Evolutionary conservation across 2,888 invertebrate species (phyloP), one percentile per base, ranked within the genome.

Genomic region (Epiblema foenella): DNA sequence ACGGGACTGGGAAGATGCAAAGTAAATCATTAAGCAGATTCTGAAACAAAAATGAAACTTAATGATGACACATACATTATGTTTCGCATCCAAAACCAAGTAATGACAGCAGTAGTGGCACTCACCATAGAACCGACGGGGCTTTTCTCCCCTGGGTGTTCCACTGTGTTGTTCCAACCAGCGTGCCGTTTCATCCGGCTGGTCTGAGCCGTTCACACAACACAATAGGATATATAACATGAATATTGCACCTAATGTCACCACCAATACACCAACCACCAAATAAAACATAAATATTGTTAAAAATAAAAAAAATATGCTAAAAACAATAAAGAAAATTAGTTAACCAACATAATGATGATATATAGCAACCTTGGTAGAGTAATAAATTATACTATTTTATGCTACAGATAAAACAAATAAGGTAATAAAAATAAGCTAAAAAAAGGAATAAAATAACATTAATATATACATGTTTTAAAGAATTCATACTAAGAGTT

Each of bases 201-300:
- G 93, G 80, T 89, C 93, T 94, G 93, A 91, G 84, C 92, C 93
- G 78, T 91, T 93, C 79, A 91, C 89, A 93, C 92, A 93, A 93
- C 91, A 93, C 85, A 93, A 93, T 79, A 93, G 92, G 91, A 93
- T 91, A 93, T 93, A 93, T 90, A 93, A 93, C 93, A 93, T 93
- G 90, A 92, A 93, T 85, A 93, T 93, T 84, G 92, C 90, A 90
- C 91, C 93, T 93, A 92, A 89, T 85, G 84, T 83, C 87, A 90
- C 87, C 89, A 87, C 84, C 87, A 89, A 86, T 80, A 89, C 90
- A 91, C 91, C 91, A 89, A 84, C 88, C 92, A 92, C 92, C 91
- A 90, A 89, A 89, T 80, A 89, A 86, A 91, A 92, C 87, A 91
- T 86, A 90, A 90, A 89, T 87, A 86, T 86, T 83, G 79, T 87